These are phyloP conservation scores for Minunthozetes semirufus DNA, from an alignment of 2,888 invertebrate species.

Conservation along the genomic window DNA sequence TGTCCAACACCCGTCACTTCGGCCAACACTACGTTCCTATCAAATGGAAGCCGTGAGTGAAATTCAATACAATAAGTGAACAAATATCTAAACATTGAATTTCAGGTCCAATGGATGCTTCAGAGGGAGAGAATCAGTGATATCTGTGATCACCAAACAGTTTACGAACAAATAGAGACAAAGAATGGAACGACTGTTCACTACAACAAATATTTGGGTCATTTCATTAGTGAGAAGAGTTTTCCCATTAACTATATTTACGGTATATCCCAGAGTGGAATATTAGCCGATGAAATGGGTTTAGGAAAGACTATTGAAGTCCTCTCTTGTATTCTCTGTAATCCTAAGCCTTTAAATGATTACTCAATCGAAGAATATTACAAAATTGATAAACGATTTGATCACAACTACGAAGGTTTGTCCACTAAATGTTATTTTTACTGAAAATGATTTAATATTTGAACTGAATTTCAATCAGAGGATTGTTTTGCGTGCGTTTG, in stretches of 20 bases:
- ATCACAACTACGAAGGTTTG: background rate
- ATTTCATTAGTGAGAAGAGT: conserved; percentile 26
- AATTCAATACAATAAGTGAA: background rate
- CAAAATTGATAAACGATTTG: background rate
- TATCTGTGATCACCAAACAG: conserved; percentile 2
- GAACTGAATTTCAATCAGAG: background rate
- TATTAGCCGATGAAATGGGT: conserved; percentile 74
- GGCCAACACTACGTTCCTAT: conserved; percentile 58
- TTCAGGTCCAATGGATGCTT: conserved; percentile 58
- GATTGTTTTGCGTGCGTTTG: conserved; percentile 24
- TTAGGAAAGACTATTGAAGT: conserved; percentile 73
- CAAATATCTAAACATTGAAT: background rate
- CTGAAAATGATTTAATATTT: background rate
- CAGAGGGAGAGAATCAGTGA: conserved; percentile 51
- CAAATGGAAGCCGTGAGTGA: conserved; percentile 58
- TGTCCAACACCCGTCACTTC: conserved; percentile 15
- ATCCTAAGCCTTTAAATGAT: conserved; percentile 47
- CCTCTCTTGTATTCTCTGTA: conserved; percentile 58
- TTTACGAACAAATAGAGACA: conserved; percentile 37
- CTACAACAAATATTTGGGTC: conserved; percentile 52
- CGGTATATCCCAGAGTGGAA: conserved; percentile 57
- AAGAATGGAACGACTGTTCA: conserved; percentile 47
- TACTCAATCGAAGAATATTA: background rate
- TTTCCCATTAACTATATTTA: background rate
- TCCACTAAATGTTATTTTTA: background rate